A percentile compares a stretch with the other conserved stretches of the same genome.
Evolutionary conservation across 2,888 invertebrate genomes (phyloP).

Genomic region (Hypomecis atomaria): DNA sequence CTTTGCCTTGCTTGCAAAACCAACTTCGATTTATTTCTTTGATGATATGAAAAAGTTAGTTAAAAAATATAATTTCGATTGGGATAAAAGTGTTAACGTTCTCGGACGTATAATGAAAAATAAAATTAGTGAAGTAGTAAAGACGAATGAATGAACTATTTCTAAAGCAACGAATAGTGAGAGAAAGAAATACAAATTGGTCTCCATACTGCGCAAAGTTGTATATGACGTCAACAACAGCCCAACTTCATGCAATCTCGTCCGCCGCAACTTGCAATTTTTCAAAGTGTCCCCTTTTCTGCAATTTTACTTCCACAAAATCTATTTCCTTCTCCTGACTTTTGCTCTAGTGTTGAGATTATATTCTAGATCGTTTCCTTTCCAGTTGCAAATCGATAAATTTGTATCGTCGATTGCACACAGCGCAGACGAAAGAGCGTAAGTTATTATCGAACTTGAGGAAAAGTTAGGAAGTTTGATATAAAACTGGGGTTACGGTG

Average conservation of each 20-base stretch:
- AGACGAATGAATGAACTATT: no score
- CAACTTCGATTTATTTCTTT: background rate
- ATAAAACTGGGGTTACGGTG: background rate
- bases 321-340: conserved; percentile 26
- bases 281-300: conserved; percentile 32
- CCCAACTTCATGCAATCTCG: conserved; percentile 31
- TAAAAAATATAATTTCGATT: no score
- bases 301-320: conserved; percentile 34
- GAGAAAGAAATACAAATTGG: no score
- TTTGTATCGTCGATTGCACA: conserved; percentile 3
- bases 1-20: background rate
- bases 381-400: background rate
- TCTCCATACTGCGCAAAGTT: conserved; percentile 10
- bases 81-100: no score
- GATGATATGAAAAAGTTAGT: background rate
- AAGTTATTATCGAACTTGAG: conserved; percentile 9
- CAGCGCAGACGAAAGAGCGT: background rate
- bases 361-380: conserved; percentile 19
- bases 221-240: conserved; percentile 8
- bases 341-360: conserved; percentile 18
- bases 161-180: no score
- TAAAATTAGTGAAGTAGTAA: no score
- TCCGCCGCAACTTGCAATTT: conserved; percentile 34
- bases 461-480: conserved; percentile 1
- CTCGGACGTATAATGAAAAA: no score